Base-by-base conservation (phyloP, 2,888 invertebrate genomes). In the Papilio demoleus region DNA sequence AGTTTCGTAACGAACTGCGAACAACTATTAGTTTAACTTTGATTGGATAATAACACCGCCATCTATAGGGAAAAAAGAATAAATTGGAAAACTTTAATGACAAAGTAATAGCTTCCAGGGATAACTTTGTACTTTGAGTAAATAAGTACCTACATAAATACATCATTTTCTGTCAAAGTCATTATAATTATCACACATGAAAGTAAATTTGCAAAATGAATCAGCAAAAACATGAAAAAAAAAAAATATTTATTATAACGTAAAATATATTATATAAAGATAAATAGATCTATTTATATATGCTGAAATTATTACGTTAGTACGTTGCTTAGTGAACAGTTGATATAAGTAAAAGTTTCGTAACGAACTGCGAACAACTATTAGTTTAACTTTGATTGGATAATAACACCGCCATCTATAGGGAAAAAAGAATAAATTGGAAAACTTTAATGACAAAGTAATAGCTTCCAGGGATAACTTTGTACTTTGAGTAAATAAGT, bases 71-170 rank as follows among this genome's bases (percentile, higher is more conserved):
- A 4, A 6, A 53, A 27, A 53, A 31, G 12, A 56, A 17, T 9
- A 17, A 56, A 56, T 31, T 56, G n/a, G 27, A 12, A 27, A 50
- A 50, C 27, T 27, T 50, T 50, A 27, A 50, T 47, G 4, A 47
- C 22, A 47, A 47, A 47, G 19, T 45, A 9, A 45, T 1, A 3
- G 19, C 1, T 4, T 11, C 1, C 0, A 12, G 11, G 11, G 12
- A 11, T 11, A 12, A 19, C n/a, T 9, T 22, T 22, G 4, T n/a
- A 47, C 12, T 17, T 0, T 22, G 11, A n/a, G 2, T 6, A 1
- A 6, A 42, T 17, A 9, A 45, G 19, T 0, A 45, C 19, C 40
- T n/a, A 8, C n/a, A 6, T 4, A 9, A 1, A 45, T 19, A 17
- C 8, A 17, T 19, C 0, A 42, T 42, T 17, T 19, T 19, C 9